Base-by-base conservation (phyloP, 2,113 vertebrate genomes). In the Vimba vimba region DNA sequence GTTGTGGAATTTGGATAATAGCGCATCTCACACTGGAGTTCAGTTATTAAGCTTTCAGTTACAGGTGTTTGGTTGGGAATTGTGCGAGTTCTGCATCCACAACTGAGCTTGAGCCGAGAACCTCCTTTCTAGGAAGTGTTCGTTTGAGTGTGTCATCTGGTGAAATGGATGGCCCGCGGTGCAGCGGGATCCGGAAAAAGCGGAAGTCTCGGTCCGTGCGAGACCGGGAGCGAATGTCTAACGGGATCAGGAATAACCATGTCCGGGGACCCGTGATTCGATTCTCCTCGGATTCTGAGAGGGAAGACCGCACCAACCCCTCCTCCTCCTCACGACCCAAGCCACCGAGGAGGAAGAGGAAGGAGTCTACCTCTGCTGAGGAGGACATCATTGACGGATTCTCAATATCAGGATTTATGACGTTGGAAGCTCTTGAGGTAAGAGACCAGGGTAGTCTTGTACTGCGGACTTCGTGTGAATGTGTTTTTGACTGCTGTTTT, bases 301-400 rank as follows among this genome's bases (percentile, higher is more conserved):
- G 93, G 89, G 97, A 96, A 92, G 94, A 94, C 87, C 94, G 94
- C 92, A 94, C 94, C 93, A 93, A 95, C 82, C 95, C 96, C 82
- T 92, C 96, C 84, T 95, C 96, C 64, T 95, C 96, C 55, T 95
- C 97, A 87, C 96, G 96, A 82, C 97, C 97, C 84, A 95, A 95
- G 85, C 97, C 97, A 87, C 97, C 97, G 9, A 93, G 97, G 80
- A 96, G 97, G 90, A 98, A 98, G 94, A 93, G 96, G 87, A 94
- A 96, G 92, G 96, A 97, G 91, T 97, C 97, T 90, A 96, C 95
- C 75, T 97, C 97, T 47, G 96, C 96, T 19, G 97, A 98, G 89
- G 97, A 98, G 92, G 97, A 98, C 96, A 95, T 98, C 95, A 97
- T 98, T 69, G 97, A 98, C 89, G 97, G 97, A 79, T 98, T 98